phyloP scores from a whole-genome alignment of 2,888 invertebrate species.

The Rhagonycha lutea region DNA sequence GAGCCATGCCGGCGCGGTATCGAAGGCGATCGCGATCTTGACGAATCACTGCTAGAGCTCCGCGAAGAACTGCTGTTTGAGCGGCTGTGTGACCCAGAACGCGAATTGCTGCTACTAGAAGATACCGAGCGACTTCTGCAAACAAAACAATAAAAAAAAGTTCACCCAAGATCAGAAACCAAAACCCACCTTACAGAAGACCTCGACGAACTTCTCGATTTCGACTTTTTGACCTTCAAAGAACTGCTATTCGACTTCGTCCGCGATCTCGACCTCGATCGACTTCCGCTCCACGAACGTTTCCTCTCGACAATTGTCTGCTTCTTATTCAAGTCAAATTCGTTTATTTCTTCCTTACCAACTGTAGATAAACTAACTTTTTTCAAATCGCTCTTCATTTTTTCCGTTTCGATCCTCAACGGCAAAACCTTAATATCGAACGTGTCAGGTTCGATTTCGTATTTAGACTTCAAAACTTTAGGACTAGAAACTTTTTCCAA shows the following conservation, averaged over 20 bases:
- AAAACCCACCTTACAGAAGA: constrained; percentile 52
- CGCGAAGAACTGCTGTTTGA: constrained; percentile 61
- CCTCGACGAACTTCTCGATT: constrained; percentile 57
- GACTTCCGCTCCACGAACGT: constrained; percentile 44
- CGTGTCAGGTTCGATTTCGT: constrained; percentile 44
- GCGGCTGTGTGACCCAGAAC: constrained; percentile 50
- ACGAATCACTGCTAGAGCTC: constrained; percentile 62
- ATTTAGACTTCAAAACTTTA: constrained; percentile 6
- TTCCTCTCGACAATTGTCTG: constrained; percentile 13
- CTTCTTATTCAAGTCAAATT: constrained; percentile 30
- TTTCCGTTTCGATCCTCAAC: constrained; percentile 36
- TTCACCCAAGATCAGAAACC: not conserved
- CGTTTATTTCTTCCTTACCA: constrained; percentile 19
- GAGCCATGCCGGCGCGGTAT: constrained; percentile 92
- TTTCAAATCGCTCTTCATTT: constrained; percentile 35
- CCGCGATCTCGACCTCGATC: constrained; percentile 44
- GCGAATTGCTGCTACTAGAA: constrained; percentile 47
- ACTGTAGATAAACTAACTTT: constrained; percentile 37
- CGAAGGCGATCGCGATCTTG: constrained; percentile 75
- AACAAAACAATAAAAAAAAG: constrained; percentile 31
- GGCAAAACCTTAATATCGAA: constrained; percentile 51
- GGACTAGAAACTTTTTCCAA: constrained; percentile 9
- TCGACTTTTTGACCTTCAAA: constrained; percentile 41
- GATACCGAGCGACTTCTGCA: constrained; percentile 41
- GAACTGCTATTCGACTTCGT: constrained; percentile 38